Evolutionary conservation across 2,888 invertebrate genomes (phyloP).

Genomic region (Leptopilina myrica): DNA sequence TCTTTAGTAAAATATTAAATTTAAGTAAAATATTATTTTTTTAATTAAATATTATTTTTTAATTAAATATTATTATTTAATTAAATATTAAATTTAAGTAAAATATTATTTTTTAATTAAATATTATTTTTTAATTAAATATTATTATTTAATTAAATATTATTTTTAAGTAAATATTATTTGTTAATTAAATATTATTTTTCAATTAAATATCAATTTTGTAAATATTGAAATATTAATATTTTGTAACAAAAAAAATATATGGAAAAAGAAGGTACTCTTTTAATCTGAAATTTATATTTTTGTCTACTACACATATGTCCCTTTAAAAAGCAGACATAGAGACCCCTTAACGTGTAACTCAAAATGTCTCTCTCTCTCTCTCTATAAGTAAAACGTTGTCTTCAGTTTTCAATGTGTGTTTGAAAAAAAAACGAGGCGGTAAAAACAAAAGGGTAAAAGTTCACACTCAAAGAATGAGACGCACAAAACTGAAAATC

Average conservation of each 20-base stretch:
- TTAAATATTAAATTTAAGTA: too few relatives aligned
- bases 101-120: too few relatives aligned
- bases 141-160: too few relatives aligned
- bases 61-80: too few relatives aligned
- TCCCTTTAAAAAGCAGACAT: constrained; percentile 11
- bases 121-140: too few relatives aligned
- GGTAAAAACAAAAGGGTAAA: neutral
- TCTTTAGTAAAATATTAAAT: too few relatives aligned
- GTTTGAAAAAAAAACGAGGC: neutral
- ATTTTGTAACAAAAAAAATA: neutral
- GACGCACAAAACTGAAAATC: constrained; percentile 3
- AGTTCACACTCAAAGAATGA: neutral
- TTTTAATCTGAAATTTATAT: neutral
- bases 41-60: too few relatives aligned
- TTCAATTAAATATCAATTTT: too few relatives aligned
- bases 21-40: too few relatives aligned
- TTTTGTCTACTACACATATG: neutral
- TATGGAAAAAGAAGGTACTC: neutral
- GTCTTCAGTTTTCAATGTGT: neutral
- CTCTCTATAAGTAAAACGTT: neutral
- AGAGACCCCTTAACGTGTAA: constrained; percentile 21
- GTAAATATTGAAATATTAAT: too few relatives aligned
- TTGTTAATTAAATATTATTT: too few relatives aligned
- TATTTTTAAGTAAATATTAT: too few relatives aligned
- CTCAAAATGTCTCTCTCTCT: neutral